phyloP scores from a whole-genome alignment of 1,140 invertebrate genomes.

The Drosophila saltans region DNA sequence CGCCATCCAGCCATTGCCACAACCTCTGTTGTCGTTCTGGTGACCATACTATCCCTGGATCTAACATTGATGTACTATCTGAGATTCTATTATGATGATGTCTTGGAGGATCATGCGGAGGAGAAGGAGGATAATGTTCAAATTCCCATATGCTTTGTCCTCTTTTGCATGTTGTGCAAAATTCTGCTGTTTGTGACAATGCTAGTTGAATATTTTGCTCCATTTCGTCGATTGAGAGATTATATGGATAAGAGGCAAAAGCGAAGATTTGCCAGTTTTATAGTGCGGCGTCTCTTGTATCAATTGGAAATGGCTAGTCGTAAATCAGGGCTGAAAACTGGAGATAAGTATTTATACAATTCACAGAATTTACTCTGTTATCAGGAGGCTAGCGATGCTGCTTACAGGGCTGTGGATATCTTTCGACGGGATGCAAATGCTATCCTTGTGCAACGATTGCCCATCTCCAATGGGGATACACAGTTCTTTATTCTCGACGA shows the following conservation, averaged over 20 bases:
- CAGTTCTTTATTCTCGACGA: constrained; percentile 36
- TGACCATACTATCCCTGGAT: background rate
- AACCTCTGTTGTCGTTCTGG: background rate
- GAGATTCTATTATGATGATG: too few species aligned
- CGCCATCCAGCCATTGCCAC: background rate
- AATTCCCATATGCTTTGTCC: background rate
- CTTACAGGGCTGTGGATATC: constrained; percentile 36
- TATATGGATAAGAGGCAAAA: background rate
- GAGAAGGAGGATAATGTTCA: background rate
- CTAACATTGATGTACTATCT: background rate
- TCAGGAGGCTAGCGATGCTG: constrained; percentile 14
- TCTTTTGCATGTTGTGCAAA: background rate
- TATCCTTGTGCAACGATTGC: constrained; percentile 7
- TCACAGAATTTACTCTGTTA: background rate
- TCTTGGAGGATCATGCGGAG: too few species aligned
- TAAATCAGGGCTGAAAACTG: background rate
- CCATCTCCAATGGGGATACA: background rate
- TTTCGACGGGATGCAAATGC: constrained; percentile 50
- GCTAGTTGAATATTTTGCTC: background rate
- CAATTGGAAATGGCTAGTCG: constrained; percentile 39
- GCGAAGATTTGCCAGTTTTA: constrained; percentile 30
- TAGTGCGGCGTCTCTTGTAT: constrained; percentile 49
- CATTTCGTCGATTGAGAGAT: background rate
- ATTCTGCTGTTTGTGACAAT: background rate
- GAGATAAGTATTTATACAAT: background rate